Evolutionary conservation across 1,140 invertebrate species (phyloP).

Genomic region (Aphelinus atriplicis): DNA sequence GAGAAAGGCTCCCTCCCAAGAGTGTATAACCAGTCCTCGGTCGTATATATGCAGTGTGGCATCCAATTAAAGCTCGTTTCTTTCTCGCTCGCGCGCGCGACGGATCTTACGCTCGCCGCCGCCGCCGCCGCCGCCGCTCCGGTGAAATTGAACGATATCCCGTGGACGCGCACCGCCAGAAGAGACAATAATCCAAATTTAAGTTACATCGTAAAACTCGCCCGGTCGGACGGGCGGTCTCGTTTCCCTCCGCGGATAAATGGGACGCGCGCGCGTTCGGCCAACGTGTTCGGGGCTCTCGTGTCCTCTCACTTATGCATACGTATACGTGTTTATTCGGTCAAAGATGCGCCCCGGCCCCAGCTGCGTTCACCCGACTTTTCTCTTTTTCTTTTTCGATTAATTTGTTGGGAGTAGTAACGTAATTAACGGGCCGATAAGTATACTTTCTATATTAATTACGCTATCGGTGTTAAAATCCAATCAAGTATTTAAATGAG

Average conservation of each 20-base stretch:
- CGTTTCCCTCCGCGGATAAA: not conserved
- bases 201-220: slow-evolving; percentile 14
- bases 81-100: slow-evolving; percentile 5
- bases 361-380: too few relatives aligned
- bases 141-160: too few relatives aligned
- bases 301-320: too few relatives aligned
- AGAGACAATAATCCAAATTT: slow-evolving; percentile 21
- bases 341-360: too few relatives aligned
- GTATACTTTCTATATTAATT: not conserved
- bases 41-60: not conserved
- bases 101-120: too few relatives aligned
- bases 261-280: not conserved
- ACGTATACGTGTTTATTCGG: too few relatives aligned
- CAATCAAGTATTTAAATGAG: slow-evolving; percentile 3
- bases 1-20: not conserved
- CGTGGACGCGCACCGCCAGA: not conserved
- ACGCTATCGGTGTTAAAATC: not conserved
- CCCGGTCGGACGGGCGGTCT: too few relatives aligned
- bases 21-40: slow-evolving; percentile 7
- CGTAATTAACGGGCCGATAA: too few relatives aligned
- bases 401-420: too few relatives aligned
- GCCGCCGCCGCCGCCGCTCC: too few relatives aligned
- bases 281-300: not conserved
- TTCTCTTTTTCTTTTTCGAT: too few relatives aligned
- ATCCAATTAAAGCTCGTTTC: slow-evolving; percentile 27